Conservation (phyloP, 2,113 vertebrate species). For the Agelaius tricolor region DNA sequence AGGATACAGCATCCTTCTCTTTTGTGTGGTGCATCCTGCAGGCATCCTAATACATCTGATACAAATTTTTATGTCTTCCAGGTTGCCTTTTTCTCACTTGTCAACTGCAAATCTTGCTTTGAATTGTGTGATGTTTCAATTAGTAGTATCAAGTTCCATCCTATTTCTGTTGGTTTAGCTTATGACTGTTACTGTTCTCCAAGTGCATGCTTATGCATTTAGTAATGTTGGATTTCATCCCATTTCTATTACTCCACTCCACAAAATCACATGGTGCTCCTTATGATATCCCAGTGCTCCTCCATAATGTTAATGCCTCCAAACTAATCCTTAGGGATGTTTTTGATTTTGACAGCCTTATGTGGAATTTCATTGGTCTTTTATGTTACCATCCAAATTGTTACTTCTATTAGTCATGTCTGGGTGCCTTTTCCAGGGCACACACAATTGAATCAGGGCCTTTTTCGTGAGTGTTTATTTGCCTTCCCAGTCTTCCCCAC, state of each 20-base stretch:
- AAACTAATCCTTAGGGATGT: neutral
- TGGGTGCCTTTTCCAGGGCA: neutral
- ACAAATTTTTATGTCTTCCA: neutral
- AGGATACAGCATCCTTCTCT: neutral
- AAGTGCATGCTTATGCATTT: conserved; percentile 43
- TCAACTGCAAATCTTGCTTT: neutral
- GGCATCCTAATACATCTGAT: neutral
- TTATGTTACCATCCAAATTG: neutral
- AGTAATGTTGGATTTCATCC: conserved; percentile 53
- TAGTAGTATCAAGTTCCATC: neutral
- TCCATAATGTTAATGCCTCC: neutral
- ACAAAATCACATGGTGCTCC: conserved; percentile 25
- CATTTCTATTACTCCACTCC: conserved; percentile 23
- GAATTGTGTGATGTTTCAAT: conserved; percentile 10
- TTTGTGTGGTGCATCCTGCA: neutral
- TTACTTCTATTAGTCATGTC: neutral
- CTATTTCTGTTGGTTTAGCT: conserved; percentile 16
- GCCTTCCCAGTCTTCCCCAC: neutral
- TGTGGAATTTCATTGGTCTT: neutral
- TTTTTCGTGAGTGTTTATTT: neutral
- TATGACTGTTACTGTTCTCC: conserved; percentile 40
- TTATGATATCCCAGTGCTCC: neutral
- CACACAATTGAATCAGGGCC: neutral
- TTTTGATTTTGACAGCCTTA: neutral
- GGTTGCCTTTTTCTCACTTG: neutral